Conservation (phyloP, 1,140 invertebrate species). For the Sminthurinus signatus region DNA sequence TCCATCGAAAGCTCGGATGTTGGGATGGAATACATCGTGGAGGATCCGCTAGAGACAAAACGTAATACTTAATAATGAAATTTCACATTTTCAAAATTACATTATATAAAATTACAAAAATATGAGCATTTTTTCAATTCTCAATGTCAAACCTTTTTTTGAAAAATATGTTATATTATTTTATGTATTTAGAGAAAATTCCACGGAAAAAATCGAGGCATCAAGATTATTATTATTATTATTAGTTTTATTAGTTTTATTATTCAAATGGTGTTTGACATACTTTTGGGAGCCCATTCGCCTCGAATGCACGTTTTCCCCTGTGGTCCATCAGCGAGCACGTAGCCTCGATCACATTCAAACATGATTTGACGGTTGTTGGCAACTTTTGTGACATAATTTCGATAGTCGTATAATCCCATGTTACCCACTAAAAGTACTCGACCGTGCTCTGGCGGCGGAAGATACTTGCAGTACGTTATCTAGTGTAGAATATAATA, state of each 20-base stretch:
- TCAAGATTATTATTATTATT: too few relatives aligned
- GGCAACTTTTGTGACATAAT: conserved; percentile 80
- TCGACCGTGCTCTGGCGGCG: conserved; percentile 59
- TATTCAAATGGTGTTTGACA: too few relatives aligned
- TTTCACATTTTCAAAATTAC: too few relatives aligned
- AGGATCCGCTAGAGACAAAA: conserved; percentile 44
- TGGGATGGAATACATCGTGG: conserved; percentile 71
- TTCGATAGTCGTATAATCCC: conserved; percentile 94
- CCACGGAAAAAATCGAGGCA: too few relatives aligned
- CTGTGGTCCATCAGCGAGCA: conserved; percentile 59
- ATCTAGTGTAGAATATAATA: conserved; percentile 2
- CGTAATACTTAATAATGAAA: too few relatives aligned
- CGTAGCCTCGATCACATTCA: conserved; percentile 71
- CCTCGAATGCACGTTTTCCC: conserved; percentile 89
- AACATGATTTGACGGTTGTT: conserved; percentile 97
- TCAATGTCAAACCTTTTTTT: too few relatives aligned
- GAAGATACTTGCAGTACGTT: conserved; percentile 13
- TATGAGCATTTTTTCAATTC: too few relatives aligned
- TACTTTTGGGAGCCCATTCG: conserved; percentile 54
- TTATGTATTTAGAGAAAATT: too few relatives aligned
- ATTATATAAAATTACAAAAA: too few relatives aligned
- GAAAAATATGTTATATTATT: too few relatives aligned
- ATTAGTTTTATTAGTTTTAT: too few relatives aligned
- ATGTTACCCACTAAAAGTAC: conserved; percentile 92
- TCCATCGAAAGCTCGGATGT: conserved; percentile 73